These are phyloP conservation scores for Hirtodrosophila duncani DNA, from an alignment of 2,888 invertebrate genomes.

Conservation along the genomic window DNA sequence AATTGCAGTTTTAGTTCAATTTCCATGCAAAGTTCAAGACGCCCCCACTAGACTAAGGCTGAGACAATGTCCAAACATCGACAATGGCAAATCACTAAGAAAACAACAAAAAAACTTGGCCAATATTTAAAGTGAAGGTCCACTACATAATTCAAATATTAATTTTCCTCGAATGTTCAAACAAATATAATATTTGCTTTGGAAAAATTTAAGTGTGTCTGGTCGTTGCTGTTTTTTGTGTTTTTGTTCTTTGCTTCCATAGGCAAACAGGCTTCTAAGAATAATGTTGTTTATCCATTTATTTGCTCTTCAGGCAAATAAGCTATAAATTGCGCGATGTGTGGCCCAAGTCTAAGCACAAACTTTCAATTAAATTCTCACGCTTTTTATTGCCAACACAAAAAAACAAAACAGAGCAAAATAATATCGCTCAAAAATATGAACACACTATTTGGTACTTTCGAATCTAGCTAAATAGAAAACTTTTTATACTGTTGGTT, in stretches of 20 bases:
- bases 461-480: too few relatives aligned
- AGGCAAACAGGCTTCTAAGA: slow-evolving; percentile 6
- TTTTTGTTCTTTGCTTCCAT: slow-evolving; percentile 7
- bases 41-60: too few relatives aligned
- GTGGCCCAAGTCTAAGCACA: slow-evolving; percentile 21
- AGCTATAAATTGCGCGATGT: slow-evolving; percentile 44
- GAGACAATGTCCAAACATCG: slow-evolving; percentile 1
- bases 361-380: slow-evolving; percentile 43
- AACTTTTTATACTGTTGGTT: too few relatives aligned
- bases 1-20: too few relatives aligned
- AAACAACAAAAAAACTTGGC: slow-evolving; percentile 24
- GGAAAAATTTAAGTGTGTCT: slow-evolving; percentile 17
- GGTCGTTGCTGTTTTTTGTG: too few relatives aligned
- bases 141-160: slow-evolving; percentile 34
- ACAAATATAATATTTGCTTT: slow-evolving; percentile 18
- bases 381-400: slow-evolving; percentile 6
- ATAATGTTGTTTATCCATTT: slow-evolving; percentile 48
- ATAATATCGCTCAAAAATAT: too few relatives aligned
- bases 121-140: slow-evolving; percentile 38
- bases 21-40: slow-evolving; percentile 1
- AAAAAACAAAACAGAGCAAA: too few relatives aligned
- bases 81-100: slow-evolving; percentile 14
- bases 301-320: slow-evolving; percentile 40
- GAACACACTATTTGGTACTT: too few relatives aligned
- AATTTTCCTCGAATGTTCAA: slow-evolving; percentile 24